Conservation (phyloP, 2,797 vertebrate species). For the Sebastiscus tertius region DNA sequence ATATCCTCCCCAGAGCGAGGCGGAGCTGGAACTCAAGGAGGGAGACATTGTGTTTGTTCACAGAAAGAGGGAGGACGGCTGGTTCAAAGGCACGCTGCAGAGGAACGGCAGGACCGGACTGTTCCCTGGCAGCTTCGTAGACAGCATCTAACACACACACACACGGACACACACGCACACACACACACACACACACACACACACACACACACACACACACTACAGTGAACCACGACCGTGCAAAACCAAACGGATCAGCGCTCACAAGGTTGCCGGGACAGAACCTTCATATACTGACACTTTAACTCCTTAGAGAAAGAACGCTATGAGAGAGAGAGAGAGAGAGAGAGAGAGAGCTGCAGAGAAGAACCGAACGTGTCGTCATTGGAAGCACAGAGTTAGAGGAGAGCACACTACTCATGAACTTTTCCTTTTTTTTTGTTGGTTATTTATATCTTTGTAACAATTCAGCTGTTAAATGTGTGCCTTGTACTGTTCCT, state of each 20-base stretch:
- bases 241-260: constrained; percentile 18
- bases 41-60: constrained; percentile 99
- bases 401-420: constrained; percentile 65
- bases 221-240: background rate
- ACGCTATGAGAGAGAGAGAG: background rate
- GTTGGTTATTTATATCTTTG: constrained; percentile 83
- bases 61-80: constrained; percentile 97
- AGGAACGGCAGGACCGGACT: constrained; percentile 96
- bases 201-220: background rate
- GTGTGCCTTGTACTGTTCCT: constrained; percentile 96
- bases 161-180: constrained; percentile 31
- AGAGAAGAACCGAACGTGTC: constrained; percentile 23
- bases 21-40: constrained; percentile 98
- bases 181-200: constrained; percentile 40
- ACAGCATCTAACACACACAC: constrained; percentile 87
- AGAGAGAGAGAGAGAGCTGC: background rate
- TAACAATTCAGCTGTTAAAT: constrained; percentile 82
- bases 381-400: constrained; percentile 57
- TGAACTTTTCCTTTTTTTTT: constrained; percentile 57
- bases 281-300: constrained; percentile 14
- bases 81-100: constrained; percentile 99
- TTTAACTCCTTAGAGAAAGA: constrained; percentile 17
- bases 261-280: background rate
- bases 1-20: constrained; percentile 98
- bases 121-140: constrained; percentile 98